Conservation (phyloP, 1,140 invertebrate genomes). For the Dinoponera quadriceps region DNA sequence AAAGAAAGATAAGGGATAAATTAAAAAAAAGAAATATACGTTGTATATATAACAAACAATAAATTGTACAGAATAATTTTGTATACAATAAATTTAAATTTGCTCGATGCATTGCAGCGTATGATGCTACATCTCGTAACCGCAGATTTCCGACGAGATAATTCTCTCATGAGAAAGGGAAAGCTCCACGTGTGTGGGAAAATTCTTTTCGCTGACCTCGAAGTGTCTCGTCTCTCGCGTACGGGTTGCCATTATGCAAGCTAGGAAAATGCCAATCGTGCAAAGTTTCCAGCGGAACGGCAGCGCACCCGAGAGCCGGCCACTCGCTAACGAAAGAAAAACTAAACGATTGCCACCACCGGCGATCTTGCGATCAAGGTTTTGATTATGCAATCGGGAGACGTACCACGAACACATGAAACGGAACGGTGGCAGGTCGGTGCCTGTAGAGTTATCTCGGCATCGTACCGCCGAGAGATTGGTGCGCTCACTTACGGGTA, state of each 20-base stretch:
- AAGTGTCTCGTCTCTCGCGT: constrained; percentile 44
- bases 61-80: no score
- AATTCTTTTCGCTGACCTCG: constrained; percentile 60
- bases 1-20: no score
- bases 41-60: no score
- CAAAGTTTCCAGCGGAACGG: constrained; percentile 22
- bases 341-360: constrained; percentile 10
- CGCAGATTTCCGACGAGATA: constrained; percentile 56
- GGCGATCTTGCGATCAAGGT: constrained; percentile 14
- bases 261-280: constrained; percentile 54
- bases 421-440: constrained; percentile 40
- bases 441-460: constrained; percentile 62
- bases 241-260: constrained; percentile 40
- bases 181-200: constrained; percentile 47
- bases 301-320: constrained; percentile 16
- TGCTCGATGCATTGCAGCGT: constrained; percentile 1
- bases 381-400: constrained; percentile 19
- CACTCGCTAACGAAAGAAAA: constrained; percentile 5
- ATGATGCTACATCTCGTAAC: constrained; percentile 16
- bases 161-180: constrained; percentile 62
- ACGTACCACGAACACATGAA: constrained; percentile 30
- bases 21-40: no score
- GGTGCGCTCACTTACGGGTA: constrained; percentile 63
- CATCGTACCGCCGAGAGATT: constrained; percentile 23
- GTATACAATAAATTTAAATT: constrained; percentile 10